phyloP scores from a whole-genome alignment of 2,113 vertebrate genomes.

The Coreoperca whiteheadi region DNA sequence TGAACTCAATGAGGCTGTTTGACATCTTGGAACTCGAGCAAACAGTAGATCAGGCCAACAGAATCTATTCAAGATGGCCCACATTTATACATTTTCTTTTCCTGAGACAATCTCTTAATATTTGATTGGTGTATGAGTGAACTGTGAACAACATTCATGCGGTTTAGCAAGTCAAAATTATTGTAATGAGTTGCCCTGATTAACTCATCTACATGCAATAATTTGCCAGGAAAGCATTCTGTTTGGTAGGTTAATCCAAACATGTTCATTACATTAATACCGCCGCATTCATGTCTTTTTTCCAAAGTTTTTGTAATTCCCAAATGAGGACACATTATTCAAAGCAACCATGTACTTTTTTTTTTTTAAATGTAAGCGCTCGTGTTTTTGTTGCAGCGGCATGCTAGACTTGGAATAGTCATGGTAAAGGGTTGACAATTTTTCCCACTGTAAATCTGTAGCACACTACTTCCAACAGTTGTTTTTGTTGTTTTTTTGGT shows the following conservation, averaged over 20 bases:
- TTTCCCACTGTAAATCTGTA: too few relatives aligned
- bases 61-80: too few relatives aligned
- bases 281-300: not conserved
- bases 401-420: not conserved
- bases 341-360: not conserved
- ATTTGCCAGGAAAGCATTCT: constrained; percentile 3
- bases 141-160: constrained; percentile 20
- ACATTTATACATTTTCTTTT: not conserved
- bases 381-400: too few relatives aligned
- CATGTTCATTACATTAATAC: not conserved
- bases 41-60: not conserved
- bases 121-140: not conserved
- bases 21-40: too few relatives aligned
- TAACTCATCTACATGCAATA: not conserved
- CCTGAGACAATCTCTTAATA: not conserved
- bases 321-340: not conserved
- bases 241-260: constrained; percentile 27
- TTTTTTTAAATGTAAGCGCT: too few relatives aligned
- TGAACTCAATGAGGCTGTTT: too few relatives aligned
- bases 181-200: constrained; percentile 28
- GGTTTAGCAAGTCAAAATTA: constrained; percentile 46
- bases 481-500: not conserved
- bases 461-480: not conserved
- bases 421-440: not conserved
- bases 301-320: too few relatives aligned